Evolutionary conservation across 2,888 invertebrate species (phyloP).

Genomic region (Dicyrtomina minuta): DNA sequence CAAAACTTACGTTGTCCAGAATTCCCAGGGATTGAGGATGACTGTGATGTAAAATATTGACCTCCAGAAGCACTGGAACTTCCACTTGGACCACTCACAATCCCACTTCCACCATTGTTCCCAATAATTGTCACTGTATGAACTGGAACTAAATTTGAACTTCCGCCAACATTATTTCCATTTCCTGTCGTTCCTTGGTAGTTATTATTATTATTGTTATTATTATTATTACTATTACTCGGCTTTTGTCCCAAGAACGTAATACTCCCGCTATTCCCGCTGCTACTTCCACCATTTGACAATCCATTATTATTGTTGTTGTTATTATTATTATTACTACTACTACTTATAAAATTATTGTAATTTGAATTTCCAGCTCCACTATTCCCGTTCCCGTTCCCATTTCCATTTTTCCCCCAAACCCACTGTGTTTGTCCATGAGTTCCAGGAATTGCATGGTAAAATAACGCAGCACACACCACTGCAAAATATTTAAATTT

Average conservation of each 20-base stretch:
- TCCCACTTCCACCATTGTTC: not conserved
- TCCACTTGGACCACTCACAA: not conserved
- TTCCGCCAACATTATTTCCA: not conserved
- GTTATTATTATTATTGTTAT: not conserved
- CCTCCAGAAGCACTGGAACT: not conserved
- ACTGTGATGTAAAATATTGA: not conserved
- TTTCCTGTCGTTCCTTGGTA: not conserved
- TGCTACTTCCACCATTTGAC: no score
- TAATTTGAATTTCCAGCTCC: not conserved
- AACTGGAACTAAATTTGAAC: conserved; percentile 18
- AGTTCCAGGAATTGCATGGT: conserved; percentile 10
- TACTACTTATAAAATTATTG: no score
- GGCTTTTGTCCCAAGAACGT: not conserved
- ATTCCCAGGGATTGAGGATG: not conserved
- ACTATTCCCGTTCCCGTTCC: not conserved
- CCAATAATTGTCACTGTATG: conserved; percentile 26
- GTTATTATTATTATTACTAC: no score
- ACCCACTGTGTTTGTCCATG: conserved; percentile 48
- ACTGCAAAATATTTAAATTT: conserved; percentile 9
- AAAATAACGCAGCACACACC: not conserved
- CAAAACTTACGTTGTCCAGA: conserved; percentile 18
- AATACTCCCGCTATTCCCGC: not conserved
- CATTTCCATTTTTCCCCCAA: conserved; percentile 43
- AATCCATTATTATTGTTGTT: no score
- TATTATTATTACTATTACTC: not conserved